These are phyloP conservation scores for Paracyclopina nana DNA, from an alignment of 1,140 invertebrate genomes.

Conservation along the genomic window DNA sequence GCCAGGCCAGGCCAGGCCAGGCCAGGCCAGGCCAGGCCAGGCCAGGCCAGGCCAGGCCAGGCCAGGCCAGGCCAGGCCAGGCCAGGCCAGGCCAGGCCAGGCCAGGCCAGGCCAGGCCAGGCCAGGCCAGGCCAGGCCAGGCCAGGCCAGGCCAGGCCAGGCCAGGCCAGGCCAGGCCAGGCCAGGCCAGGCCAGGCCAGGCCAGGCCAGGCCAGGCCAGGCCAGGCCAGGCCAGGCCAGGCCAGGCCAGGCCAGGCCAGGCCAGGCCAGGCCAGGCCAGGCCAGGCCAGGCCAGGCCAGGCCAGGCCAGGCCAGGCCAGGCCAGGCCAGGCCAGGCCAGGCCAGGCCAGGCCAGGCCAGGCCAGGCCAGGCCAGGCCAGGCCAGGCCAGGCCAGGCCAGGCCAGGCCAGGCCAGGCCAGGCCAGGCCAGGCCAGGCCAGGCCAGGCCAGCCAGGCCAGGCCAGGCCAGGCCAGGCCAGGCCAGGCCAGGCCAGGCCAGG, in stretches of 20 bases:
- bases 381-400: conserved; percentile 21
- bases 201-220: conserved; percentile 20
- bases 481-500: conserved; percentile 17
- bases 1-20: conserved; percentile 21
- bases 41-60: conserved; percentile 21
- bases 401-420: conserved; percentile 19
- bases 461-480: conserved; percentile 18
- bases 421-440: conserved; percentile 17
- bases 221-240: conserved; percentile 21
- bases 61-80: conserved; percentile 21
- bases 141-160: conserved; percentile 19
- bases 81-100: conserved; percentile 21
- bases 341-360: conserved; percentile 20
- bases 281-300: conserved; percentile 19
- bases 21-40: conserved; percentile 21
- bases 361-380: conserved; percentile 19
- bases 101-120: conserved; percentile 20
- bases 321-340: conserved; percentile 20
- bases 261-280: conserved; percentile 17
- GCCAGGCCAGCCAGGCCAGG: too few relatives aligned
- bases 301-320: too few relatives aligned
- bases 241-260: conserved; percentile 20
- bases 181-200: conserved; percentile 21
- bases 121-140: conserved; percentile 20
- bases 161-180: conserved; percentile 20